Evolutionary conservation across 2,797 vertebrate genomes (phyloP).

Genomic region (Labeo calbasu): DNA sequence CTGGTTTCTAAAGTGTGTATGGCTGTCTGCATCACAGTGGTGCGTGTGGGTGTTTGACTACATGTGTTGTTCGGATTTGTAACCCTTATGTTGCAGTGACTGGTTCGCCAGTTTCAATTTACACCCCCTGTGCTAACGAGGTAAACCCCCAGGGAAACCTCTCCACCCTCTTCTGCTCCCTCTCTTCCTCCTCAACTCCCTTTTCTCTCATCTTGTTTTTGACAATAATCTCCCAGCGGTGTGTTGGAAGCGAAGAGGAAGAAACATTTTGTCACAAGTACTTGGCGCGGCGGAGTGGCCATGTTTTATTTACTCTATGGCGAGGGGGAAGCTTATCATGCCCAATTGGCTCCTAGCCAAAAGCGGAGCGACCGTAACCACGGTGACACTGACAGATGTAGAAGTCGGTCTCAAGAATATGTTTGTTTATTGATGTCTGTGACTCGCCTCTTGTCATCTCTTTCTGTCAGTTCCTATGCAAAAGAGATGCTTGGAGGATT

Average conservation of each 20-base stretch:
- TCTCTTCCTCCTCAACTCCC: conserved; percentile 36
- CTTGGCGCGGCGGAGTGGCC: conserved; percentile 33
- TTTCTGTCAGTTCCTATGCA: conserved; percentile 36
- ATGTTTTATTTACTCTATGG: conserved; percentile 52
- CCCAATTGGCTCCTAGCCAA: conserved; percentile 49
- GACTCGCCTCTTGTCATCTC: conserved; percentile 36
- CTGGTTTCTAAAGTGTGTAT: conserved; percentile 35
- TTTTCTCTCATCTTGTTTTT: conserved; percentile 62
- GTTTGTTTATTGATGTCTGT: conserved; percentile 52
- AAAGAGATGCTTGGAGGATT: conserved; percentile 44
- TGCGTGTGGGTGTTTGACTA: conserved; percentile 58
- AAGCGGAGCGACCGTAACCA: conserved; percentile 36
- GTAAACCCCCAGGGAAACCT: conserved; percentile 50
- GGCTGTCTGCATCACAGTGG: conserved; percentile 27
- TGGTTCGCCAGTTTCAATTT: conserved; percentile 74
- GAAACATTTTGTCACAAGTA: conserved; percentile 60
- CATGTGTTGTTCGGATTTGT: conserved; percentile 71
- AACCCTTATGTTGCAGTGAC: conserved; percentile 70
- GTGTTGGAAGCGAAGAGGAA: conserved; percentile 49
- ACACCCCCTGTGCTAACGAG: conserved; percentile 65
- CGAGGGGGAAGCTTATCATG: conserved; percentile 46
- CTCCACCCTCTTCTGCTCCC: conserved; percentile 21
- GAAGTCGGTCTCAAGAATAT: conserved; percentile 43
- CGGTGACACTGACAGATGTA: conserved; percentile 49
- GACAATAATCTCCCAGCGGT: conserved; percentile 61